Percentiles rank a stretch among this genome's conserved stretches.
Evolutionary conservation across 2,797 vertebrate genomes (phyloP).

Genomic region (Pagetopsis macropterus): DNA sequence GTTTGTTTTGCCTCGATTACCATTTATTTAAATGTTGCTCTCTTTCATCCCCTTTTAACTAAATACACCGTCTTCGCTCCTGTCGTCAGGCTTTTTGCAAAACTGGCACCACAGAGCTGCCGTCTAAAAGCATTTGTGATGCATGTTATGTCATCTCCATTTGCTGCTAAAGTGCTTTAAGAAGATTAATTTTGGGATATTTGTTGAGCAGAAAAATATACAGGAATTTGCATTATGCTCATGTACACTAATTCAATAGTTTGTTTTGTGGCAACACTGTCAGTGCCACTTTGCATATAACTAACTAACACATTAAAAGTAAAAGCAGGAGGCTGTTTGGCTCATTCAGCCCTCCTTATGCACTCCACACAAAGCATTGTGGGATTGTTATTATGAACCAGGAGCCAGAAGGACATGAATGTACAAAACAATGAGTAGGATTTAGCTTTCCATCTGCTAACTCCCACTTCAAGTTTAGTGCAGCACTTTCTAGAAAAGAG

Average conservation of each 20-base stretch:
- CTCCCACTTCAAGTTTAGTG: constrained; percentile 21
- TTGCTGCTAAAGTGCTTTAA: constrained; percentile 39
- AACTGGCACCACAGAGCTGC: constrained; percentile 20
- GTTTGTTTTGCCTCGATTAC: constrained; percentile 18
- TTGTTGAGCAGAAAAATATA: constrained; percentile 26
- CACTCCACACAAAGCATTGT: background rate
- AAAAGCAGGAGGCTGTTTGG: background rate
- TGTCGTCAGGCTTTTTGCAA: constrained; percentile 34
- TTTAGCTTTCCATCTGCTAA: constrained; percentile 38
- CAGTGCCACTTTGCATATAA: constrained; percentile 2
- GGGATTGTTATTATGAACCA: constrained; percentile 26
- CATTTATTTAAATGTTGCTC: constrained; percentile 20
- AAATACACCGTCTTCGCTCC: constrained; percentile 15
- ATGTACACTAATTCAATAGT: constrained; percentile 23
- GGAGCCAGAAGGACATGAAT: constrained; percentile 1
- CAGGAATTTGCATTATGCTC: constrained; percentile 3
- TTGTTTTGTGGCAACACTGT: background rate
- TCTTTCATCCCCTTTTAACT: constrained; percentile 31
- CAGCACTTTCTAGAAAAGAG: constrained; percentile 18
- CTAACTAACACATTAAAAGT: background rate
- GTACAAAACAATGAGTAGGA: constrained; percentile 20
- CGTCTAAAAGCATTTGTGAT: constrained; percentile 35
- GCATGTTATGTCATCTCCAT: constrained; percentile 41
- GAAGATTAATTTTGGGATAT: constrained; percentile 33
- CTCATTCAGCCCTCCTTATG: constrained; percentile 2